A percentile compares a stretch with the other conserved stretches of the same genome.
Conservation (phyloP, 2,797 vertebrate genomes). For the Heterohyrax brucei region DNA sequence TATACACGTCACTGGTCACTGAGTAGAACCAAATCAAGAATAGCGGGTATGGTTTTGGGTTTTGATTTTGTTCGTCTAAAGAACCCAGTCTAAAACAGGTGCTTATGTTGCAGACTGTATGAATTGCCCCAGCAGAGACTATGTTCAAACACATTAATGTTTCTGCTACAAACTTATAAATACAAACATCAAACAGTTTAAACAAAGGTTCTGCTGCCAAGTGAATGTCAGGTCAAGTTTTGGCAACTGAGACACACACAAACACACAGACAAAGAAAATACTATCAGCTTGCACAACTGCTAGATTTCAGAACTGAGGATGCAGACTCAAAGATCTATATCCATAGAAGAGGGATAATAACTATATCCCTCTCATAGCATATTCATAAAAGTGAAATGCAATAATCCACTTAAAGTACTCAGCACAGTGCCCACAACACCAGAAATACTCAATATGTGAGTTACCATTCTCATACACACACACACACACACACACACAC, state of each 20-base stretch:
- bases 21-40: too few species aligned
- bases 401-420: neutral
- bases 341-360: neutral
- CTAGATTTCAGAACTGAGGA: slow-evolving; percentile 46
- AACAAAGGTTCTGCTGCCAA: slow-evolving; percentile 34
- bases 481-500: too few species aligned
- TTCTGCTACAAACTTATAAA: neutral
- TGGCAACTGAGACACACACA: slow-evolving; percentile 4
- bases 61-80: too few species aligned
- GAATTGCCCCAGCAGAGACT: neutral
- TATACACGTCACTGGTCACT: too few species aligned
- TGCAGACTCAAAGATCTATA: neutral
- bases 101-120: neutral
- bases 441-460: neutral
- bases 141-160: neutral
- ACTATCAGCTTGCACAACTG: neutral
- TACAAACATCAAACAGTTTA: neutral
- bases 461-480: neutral
- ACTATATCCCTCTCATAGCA: neutral
- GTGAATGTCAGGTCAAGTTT: neutral
- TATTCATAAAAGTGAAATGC: neutral
- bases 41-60: too few species aligned
- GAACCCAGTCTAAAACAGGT: too few species aligned
- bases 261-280: neutral
- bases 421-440: neutral